Evolutionary conservation across 1,140 invertebrate genomes (phyloP), one percentile per base, ranked within the genome.

Genomic region (Euura lappo): DNA sequence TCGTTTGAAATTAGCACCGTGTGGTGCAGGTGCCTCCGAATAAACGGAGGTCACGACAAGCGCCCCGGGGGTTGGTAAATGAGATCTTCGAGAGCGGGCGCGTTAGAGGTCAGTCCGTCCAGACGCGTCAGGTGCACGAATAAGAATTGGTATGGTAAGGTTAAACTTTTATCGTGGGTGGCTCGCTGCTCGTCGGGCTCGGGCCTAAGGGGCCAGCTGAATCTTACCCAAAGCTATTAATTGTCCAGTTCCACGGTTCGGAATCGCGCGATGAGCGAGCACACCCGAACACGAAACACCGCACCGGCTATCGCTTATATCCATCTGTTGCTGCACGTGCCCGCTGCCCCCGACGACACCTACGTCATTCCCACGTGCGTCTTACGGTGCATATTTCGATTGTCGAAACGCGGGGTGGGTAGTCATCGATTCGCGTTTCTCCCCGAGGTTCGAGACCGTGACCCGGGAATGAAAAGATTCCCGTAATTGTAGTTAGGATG

Each of bases 51-150:
- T 64, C 46, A 66, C 60, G 74, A 45, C 51, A 11, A 68, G 72
- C 76, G 84, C 84, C 84, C 71, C 80, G 84, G 85, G 85, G 85
- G 84, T 83, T 79, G 85, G 83, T 85, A 84, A 85, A 86, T 85
- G 84, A 85, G 84, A 85, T 80, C 75, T 68, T 47, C 44, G 73
- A 72, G 74, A 83, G 10, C 28, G 51, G 51, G 51, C 51, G 51
- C 28, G 79, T 79, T 75, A 78, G 79, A 77, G 79, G 83, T 83
- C 81, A 85, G 28, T 28, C 28, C 28, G 28, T 28, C 28, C 28
- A 28, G 28, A 28, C 28, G 28, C 51, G 84, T 86, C 85, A 86
- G 85, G 85, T 86, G 85, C 81, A 83, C 69, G 84, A 84, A 85
- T 86, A 86, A 84, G 84, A 86, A 86, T 86, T 84, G 75, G 68